phyloP scores from a whole-genome alignment of 2,113 vertebrate species.

The Pelvicachromis taeniatus region DNA sequence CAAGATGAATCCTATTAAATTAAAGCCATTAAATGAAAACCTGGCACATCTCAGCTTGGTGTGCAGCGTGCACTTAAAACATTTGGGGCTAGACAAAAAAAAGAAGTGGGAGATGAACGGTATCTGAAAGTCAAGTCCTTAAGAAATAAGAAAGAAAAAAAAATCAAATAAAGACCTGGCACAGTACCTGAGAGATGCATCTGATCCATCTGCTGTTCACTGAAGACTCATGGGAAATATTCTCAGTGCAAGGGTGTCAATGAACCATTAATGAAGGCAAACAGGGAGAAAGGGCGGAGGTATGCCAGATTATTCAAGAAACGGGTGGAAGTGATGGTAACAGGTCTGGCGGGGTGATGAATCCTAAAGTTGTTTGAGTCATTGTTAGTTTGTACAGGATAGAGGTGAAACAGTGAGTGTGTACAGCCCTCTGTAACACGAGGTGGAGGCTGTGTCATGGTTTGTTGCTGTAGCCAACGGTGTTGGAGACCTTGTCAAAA shows the following conservation, averaged over 20 bases:
- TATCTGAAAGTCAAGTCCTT: not conserved
- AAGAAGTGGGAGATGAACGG: not conserved
- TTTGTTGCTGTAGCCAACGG: not conserved
- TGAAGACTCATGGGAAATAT: not conserved
- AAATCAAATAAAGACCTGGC: no score
- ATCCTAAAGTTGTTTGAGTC: not conserved
- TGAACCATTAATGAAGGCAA: not conserved
- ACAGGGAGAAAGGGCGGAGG: fast-evolving
- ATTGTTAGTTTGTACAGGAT: not conserved
- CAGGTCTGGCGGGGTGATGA: not conserved
- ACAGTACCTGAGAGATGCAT: not conserved
- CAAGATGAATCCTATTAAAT: not conserved
- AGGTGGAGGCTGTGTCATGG: not conserved
- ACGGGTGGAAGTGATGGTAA: no score
- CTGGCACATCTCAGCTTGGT: not conserved
- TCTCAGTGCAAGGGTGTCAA: not conserved
- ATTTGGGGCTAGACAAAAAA: not conserved
- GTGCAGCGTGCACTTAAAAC: not conserved
- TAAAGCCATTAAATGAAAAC: not conserved
- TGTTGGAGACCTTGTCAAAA: not conserved
- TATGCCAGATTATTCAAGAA: not conserved
- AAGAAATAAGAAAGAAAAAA: not conserved
- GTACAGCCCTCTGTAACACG: not conserved
- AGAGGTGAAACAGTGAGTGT: not conserved
- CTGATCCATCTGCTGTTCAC: not conserved